Conservation (phyloP, 2,797 vertebrate species). For the Galaxias olidus region DNA sequence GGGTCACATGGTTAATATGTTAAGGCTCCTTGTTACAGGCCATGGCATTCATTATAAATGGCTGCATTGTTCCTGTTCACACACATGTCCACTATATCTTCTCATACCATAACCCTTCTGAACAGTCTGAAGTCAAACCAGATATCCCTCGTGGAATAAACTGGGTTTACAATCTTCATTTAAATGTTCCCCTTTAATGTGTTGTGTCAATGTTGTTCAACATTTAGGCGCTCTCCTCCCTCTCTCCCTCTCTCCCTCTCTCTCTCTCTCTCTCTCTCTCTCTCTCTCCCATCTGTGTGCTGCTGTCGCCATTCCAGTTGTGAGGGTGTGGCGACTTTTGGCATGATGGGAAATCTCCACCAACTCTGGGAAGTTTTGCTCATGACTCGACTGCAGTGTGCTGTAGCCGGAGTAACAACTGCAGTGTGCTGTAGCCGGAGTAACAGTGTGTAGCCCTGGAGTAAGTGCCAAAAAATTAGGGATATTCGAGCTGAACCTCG, state of each 20-base stretch:
- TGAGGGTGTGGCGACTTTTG: slow-evolving; percentile 57
- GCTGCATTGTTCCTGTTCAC: slow-evolving; percentile 59
- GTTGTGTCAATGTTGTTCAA: slow-evolving; percentile 8
- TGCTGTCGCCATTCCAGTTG: slow-evolving; percentile 52
- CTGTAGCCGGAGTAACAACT: slow-evolving; percentile 19
- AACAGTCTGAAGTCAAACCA: slow-evolving; percentile 41
- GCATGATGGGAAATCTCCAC: slow-evolving; percentile 46
- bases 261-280: background rate
- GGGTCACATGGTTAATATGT: slow-evolving; percentile 66
- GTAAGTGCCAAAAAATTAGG: no score
- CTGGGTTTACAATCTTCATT: slow-evolving; percentile 21
- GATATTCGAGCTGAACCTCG: no score
- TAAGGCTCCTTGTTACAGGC: slow-evolving; percentile 61
- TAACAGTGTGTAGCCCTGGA: slow-evolving; percentile 21
- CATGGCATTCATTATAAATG: slow-evolving; percentile 63
- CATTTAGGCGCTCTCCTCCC: slow-evolving; percentile 6
- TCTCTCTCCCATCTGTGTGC: slow-evolving; percentile 41
- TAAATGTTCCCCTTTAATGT: slow-evolving; percentile 6
- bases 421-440: slow-evolving; percentile 16
- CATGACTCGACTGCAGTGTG: slow-evolving; percentile 45
- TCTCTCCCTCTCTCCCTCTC: slow-evolving; percentile 30
- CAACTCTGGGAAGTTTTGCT: slow-evolving; percentile 36
- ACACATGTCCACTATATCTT: slow-evolving; percentile 32
- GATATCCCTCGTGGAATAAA: slow-evolving; percentile 1
- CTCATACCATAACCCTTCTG: slow-evolving; percentile 48